Evolutionary conservation across 2,797 vertebrate genomes (phyloP), one percentile per base, ranked within the genome.

Genomic region (Perodicticus potto): DNA sequence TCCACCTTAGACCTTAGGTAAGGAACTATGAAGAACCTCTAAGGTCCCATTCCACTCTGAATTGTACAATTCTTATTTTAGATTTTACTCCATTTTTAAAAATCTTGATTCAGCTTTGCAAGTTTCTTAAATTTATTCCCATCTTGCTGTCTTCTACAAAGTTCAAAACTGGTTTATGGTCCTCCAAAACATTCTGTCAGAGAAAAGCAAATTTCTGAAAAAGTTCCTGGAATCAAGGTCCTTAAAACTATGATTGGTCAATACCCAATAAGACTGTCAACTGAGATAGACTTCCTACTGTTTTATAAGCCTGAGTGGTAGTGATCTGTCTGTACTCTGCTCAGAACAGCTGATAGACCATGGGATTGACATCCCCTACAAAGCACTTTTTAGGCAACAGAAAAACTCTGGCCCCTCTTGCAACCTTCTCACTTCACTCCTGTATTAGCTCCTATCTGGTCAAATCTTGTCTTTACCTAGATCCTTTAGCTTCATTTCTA

Each of bases 71-170:
- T 96, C 32, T 91, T 77, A 72, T 70, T 65, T 93, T 65, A 87
- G 16, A 4, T 85, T 87, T 89, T 74, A 70, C 20, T 86, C 40
- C 23, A 69, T 65, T 73, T 73, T 83, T 22, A 11, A 69, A 91
- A 83, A 86, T 70, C 14, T 80, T 91, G 32, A 77, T 80, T 77
- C 20, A 61, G 10, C 29, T 91, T 72, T 73, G 34, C 34, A 83
- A 63, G 27, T 89, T 89, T 93, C 43, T 91, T 86, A 7, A 94
- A 77, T 90, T 89, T 14, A 67, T 85, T 90, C 34, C 22, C 25
- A 91, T 77, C 69, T 82, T 93, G 27, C 13, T 59, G 43, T 61
- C 10, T 43, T 87, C 37, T 78, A 34, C 11, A 32, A 63, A 22
- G 7, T 83, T 86, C 27, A 69, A 77, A 91, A 83, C 29, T 94